Conservation (phyloP, 2,888 invertebrate genomes). For the Branchellion lobata region DNA sequence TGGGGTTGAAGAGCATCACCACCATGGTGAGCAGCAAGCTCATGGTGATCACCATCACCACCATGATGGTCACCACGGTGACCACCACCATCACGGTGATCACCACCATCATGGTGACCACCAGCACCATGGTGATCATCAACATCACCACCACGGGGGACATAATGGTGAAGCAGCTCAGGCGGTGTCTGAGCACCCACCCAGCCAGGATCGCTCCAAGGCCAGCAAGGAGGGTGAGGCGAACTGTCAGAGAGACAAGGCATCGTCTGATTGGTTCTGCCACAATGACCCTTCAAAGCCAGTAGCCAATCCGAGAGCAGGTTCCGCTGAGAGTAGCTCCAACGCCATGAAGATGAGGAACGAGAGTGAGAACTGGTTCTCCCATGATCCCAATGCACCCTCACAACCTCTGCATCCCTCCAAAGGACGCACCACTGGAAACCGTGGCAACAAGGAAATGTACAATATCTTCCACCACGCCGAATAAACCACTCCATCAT, state of each 20-base stretch:
- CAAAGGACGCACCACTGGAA: slow-evolving; percentile 19
- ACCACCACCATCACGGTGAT: neutral
- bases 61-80: neutral
- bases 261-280: slow-evolving; percentile 50
- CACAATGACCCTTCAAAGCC: slow-evolving; percentile 43
- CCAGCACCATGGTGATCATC: neutral
- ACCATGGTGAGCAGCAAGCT: neutral
- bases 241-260: slow-evolving; percentile 46
- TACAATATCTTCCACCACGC: slow-evolving; percentile 41
- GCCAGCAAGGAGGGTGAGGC: slow-evolving; percentile 32
- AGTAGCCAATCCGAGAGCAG: slow-evolving; percentile 34
- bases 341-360: slow-evolving; percentile 48
- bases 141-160: neutral
- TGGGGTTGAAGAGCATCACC: too few species aligned
- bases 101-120: neutral
- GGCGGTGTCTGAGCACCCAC: neutral
- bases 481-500: neutral
- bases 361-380: slow-evolving; percentile 51
- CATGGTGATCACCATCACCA: neutral
- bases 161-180: neutral
- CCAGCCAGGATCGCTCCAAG: neutral
- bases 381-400: slow-evolving; percentile 49
- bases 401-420: slow-evolving; percentile 36
- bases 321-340: slow-evolving; percentile 45
- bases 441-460: slow-evolving; percentile 20